A percentile compares a stretch with the other conserved stretches of the same genome.
phyloP scores from a whole-genome alignment of 2,888 invertebrate genomes.

The Himalopsyche tibetana region DNA sequence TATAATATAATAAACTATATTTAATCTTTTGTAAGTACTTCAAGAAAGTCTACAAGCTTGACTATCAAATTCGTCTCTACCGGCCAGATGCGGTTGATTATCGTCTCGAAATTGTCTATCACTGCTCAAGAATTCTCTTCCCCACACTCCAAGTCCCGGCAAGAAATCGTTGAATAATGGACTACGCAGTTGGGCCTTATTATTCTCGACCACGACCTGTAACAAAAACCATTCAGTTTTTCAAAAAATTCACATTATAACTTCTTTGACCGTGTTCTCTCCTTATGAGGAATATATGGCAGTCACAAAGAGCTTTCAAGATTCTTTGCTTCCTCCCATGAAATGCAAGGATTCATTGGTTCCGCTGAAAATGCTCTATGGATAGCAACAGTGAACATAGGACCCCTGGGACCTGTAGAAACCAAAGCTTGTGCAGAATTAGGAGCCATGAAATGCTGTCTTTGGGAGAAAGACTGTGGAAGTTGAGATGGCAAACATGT shows the following conservation, averaged over 20 bases:
- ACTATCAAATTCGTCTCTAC: constrained; percentile 73
- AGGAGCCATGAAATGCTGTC: no score
- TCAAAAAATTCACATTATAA: neutral
- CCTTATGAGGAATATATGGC: no score
- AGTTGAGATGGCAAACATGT: no score
- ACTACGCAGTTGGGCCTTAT: constrained; percentile 69
- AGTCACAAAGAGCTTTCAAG: no score
- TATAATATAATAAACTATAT: constrained; percentile 9
- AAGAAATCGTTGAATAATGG: constrained; percentile 71
- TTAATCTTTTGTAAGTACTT: neutral
- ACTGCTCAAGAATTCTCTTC: constrained; percentile 68
- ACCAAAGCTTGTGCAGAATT: no score
- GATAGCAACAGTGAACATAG: no score
- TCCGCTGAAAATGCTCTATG: no score
- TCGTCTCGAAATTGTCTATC: constrained; percentile 68
- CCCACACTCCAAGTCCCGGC: constrained; percentile 73
- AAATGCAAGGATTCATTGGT: no score
- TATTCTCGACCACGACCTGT: constrained; percentile 73
- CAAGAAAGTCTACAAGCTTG: constrained; percentile 75
- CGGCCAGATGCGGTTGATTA: constrained; percentile 67
- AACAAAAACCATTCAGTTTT: constrained; percentile 63
- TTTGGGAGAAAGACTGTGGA: no score
- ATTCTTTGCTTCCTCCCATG: no score
- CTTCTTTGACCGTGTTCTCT: no score
- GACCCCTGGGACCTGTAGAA: no score